Conservation (phyloP, 2,888 invertebrate genomes). For the Polymixis flavicincta region DNA sequence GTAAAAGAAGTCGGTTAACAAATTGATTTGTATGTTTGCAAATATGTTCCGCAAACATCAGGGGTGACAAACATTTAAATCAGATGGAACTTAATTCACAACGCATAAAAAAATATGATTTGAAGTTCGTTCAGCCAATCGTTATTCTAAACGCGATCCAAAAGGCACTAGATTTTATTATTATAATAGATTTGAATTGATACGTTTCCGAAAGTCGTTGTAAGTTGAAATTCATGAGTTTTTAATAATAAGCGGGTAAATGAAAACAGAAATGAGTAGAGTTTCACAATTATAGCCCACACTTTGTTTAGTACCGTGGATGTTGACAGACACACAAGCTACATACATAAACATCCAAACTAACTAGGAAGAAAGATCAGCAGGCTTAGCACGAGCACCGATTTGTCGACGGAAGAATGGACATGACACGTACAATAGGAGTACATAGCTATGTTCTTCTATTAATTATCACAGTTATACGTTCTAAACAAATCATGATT, state of each 20-base stretch:
- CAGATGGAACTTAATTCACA: conserved; percentile 51
- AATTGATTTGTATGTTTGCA: conserved; percentile 43
- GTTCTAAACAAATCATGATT: too few species aligned
- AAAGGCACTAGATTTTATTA: conserved; percentile 83
- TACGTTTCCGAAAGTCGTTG: conserved; percentile 79
- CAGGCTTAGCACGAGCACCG: too few species aligned
- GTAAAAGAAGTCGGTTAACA: too few species aligned
- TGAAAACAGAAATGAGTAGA: conserved; percentile 5
- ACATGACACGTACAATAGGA: too few species aligned
- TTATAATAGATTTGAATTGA: conserved; percentile 77
- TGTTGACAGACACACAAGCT: background rate
- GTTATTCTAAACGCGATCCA: conserved; percentile 77
- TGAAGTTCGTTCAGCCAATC: conserved; percentile 67
- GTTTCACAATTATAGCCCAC: background rate
- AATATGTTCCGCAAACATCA: conserved; percentile 48
- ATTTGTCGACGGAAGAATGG: too few species aligned
- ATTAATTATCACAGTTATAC: too few species aligned
- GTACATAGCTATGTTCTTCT: too few species aligned
- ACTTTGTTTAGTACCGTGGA: background rate
- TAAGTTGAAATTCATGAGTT: conserved; percentile 58
- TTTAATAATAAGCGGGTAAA: conserved; percentile 32
- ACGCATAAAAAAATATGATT: conserved; percentile 54
- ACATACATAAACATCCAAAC: conserved; percentile 5
- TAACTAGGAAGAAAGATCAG: conserved; percentile 26
- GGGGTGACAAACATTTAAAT: conserved; percentile 49